phyloP scores from a whole-genome alignment of 2,113 vertebrate genomes.

The Brienomyrus longianalis region DNA sequence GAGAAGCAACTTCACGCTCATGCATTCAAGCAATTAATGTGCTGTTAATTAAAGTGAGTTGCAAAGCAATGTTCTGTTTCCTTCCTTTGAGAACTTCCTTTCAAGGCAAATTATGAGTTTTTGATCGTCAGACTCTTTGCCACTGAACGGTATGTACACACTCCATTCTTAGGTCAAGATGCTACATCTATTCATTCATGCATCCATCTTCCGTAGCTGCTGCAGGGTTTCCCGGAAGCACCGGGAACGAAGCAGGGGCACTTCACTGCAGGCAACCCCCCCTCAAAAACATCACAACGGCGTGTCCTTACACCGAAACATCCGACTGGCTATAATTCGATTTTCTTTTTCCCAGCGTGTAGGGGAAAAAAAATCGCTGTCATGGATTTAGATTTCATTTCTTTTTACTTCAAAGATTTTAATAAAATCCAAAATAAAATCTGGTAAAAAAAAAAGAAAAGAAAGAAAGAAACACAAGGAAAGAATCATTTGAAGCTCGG shows the following conservation, averaged over 20 bases:
- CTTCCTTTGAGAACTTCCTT: neutral
- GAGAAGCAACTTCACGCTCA: neutral
- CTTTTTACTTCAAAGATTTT: neutral
- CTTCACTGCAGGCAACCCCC: neutral
- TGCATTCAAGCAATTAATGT: slow-evolving; percentile 5
- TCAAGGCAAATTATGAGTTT: neutral
- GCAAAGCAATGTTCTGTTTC: neutral
- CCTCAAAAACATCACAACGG: neutral
- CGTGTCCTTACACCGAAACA: neutral
- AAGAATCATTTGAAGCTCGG: neutral
- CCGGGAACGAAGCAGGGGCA: neutral
- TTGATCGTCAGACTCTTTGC: neutral
- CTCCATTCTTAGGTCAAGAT: neutral
- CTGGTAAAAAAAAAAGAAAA: neutral
- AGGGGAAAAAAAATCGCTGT: neutral
- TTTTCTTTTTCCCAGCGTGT: neutral
- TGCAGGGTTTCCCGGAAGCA: neutral
- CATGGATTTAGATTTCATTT: neutral
- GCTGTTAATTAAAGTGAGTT: neutral
- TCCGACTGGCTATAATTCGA: neutral
- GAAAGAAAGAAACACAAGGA: too few relatives aligned
- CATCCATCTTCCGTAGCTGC: neutral
- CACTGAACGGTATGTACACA: neutral
- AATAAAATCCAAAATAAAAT: neutral
- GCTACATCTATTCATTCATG: neutral